A percentile compares a stretch with the other conserved stretches of the same genome.
phyloP scores from a whole-genome alignment of 2,113 vertebrate genomes.

The Colaptes auratus region DNA sequence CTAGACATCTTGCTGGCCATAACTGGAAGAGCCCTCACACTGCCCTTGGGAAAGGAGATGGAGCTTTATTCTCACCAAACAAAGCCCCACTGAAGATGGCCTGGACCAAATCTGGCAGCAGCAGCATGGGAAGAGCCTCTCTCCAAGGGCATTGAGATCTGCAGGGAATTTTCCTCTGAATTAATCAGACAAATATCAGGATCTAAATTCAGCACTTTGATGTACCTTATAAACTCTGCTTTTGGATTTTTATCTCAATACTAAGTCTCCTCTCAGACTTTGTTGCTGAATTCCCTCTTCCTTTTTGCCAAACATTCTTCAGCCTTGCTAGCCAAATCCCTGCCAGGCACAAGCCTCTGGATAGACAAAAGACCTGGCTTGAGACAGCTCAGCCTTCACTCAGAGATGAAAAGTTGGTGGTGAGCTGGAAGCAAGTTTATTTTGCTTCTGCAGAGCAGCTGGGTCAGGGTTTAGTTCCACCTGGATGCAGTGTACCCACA shows the following conservation, averaged over 20 bases:
- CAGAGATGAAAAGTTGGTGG: background rate
- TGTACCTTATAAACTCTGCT: background rate
- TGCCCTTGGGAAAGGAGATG: background rate
- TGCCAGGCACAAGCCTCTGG: background rate
- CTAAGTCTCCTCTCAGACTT: background rate
- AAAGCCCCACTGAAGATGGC: background rate
- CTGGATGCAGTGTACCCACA: no score
- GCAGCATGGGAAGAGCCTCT: background rate
- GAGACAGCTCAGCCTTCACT: background rate
- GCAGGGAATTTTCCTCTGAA: no score
- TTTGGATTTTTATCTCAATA: background rate
- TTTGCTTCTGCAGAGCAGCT: background rate
- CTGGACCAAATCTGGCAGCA: background rate
- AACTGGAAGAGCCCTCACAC: rapidly evolving
- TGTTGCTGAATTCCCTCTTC: background rate
- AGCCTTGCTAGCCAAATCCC: background rate
- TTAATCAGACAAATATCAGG: background rate
- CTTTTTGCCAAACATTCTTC: background rate
- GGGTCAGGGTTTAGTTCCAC: background rate
- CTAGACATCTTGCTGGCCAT: rapidly evolving
- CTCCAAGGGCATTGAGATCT: rapidly evolving
- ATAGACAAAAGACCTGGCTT: background rate
- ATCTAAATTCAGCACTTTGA: background rate
- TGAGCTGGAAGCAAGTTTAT: rapidly evolving
- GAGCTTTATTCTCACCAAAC: background rate